These are phyloP conservation scores for Chrysogorgia sp. DNA, from an alignment of 92 coral and sea anemone genomes.

Conservation along the genomic window DNA sequence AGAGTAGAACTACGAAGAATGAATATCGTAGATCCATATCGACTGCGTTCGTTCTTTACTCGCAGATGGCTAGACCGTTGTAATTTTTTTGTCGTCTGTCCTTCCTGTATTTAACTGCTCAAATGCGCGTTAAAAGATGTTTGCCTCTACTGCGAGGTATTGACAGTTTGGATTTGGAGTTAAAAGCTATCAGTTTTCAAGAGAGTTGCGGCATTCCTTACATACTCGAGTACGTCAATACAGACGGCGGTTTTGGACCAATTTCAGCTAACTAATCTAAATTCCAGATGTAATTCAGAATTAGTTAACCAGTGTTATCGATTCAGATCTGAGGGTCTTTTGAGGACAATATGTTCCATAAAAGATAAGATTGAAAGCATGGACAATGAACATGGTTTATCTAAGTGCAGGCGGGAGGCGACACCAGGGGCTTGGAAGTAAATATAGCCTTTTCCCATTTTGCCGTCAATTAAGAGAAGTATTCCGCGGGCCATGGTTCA, in stretches of 20 bases:
- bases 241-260: conserved; percentile 25
- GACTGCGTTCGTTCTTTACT: conserved; percentile 8
- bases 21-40: conserved; percentile 18
- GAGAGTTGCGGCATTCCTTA: conserved; percentile 1
- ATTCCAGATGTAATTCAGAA: conserved; percentile 34
- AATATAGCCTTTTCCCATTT: too few relatives aligned
- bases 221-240: conserved; percentile 11
- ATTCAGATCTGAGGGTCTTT: conserved; percentile 8
- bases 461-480: too few relatives aligned
- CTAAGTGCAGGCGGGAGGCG: too few relatives aligned
- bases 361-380: conserved; percentile 18
- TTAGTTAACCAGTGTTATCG: conserved; percentile 8
- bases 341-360: background rate
- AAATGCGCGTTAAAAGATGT: conserved; percentile 38
- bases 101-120: conserved; percentile 28
- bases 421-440: too few relatives aligned
- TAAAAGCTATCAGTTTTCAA: conserved; percentile 33
- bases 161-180: conserved; percentile 21
- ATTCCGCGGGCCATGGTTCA: too few relatives aligned
- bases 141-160: conserved; percentile 3
- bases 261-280: conserved; percentile 25
- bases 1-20: background rate
- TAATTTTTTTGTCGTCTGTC: background rate
- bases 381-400: background rate
- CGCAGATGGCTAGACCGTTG: conserved; percentile 5